Evolutionary conservation across 1,140 invertebrate species (phyloP).

Genomic region (Zaprionus capensis): DNA sequence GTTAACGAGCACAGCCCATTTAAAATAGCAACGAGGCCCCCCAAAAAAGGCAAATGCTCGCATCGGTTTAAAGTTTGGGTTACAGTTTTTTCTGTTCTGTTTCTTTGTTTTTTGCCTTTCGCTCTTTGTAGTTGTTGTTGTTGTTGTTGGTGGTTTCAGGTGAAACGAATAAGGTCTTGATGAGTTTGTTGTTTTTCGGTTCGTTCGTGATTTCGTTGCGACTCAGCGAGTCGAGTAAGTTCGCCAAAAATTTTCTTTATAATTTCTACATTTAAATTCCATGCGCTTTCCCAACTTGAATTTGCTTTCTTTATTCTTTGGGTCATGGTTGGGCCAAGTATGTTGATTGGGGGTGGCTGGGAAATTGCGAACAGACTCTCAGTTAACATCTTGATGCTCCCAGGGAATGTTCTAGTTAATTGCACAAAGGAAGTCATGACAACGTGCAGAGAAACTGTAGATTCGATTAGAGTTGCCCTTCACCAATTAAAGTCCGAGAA

Average conservation of each 20-base stretch:
- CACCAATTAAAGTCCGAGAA: constrained; percentile 33
- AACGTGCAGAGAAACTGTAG: constrained; percentile 11
- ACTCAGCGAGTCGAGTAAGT: constrained; percentile 24
- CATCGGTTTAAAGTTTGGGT: constrained; percentile 37
- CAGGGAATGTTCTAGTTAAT: constrained; percentile 11
- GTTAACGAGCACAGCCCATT: constrained; percentile 54
- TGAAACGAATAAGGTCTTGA: constrained; percentile 39
- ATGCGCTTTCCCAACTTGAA: constrained; percentile 53
- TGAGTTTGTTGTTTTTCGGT: constrained; percentile 31
- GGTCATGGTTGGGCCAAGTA: neutral
- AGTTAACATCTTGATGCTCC: constrained; percentile 3
- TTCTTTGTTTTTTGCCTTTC: constrained; percentile 13
- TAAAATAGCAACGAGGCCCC: constrained; percentile 39
- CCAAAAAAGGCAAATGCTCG: constrained; percentile 20
- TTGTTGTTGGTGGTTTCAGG: constrained; percentile 20
- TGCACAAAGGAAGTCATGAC: constrained; percentile 24
- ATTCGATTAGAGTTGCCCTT: constrained; percentile 20
- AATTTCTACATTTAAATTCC: constrained; percentile 60
- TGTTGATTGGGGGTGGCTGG: neutral
- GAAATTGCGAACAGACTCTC: neutral
- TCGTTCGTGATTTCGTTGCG: constrained; percentile 8
- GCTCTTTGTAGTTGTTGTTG: constrained; percentile 18
- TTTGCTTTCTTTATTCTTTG: constrained; percentile 56
- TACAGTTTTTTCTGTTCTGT: constrained; percentile 35
- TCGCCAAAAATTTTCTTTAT: constrained; percentile 9